phyloP scores from a whole-genome alignment of 1,140 invertebrate species.

The Penaeus japonicus region DNA sequence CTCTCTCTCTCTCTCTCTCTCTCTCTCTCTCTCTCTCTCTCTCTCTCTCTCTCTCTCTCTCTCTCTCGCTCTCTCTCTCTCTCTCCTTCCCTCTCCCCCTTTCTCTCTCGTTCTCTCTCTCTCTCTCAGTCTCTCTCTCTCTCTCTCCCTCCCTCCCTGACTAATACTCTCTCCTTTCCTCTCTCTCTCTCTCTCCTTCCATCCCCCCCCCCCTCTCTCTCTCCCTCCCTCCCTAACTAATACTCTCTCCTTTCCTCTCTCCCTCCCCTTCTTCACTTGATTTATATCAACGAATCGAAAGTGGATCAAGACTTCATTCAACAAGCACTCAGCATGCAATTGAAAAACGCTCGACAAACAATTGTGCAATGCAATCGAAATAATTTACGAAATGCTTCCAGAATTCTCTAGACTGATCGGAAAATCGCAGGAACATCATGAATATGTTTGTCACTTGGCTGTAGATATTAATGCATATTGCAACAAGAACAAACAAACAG shows the following conservation, averaged over 20 bases:
- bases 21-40: not conserved
- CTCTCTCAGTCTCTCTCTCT: not conserved
- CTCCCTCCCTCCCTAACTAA: not conserved
- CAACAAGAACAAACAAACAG: too few relatives aligned
- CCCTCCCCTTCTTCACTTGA: not conserved
- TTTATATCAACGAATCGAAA: too few relatives aligned
- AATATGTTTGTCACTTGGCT: too few relatives aligned
- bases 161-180: too few relatives aligned
- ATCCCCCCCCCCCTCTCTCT: not conserved
- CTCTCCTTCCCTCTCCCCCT: not conserved
- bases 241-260: not conserved
- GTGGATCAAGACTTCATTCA: too few relatives aligned
- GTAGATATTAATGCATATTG: too few relatives aligned
- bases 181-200: not conserved
- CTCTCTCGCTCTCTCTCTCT: not conserved
- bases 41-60: not conserved
- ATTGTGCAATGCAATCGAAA: too few relatives aligned
- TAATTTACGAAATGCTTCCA: too few relatives aligned
- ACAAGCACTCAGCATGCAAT: not conserved
- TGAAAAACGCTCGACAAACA: too few relatives aligned
- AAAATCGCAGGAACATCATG: too few relatives aligned
- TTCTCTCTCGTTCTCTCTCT: not conserved
- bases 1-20: not conserved
- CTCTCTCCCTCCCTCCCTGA: not conserved
- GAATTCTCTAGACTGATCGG: too few relatives aligned